These are phyloP conservation scores for Lethrus apterus DNA, from an alignment of 1,140 invertebrate species.

Conservation along the genomic window DNA sequence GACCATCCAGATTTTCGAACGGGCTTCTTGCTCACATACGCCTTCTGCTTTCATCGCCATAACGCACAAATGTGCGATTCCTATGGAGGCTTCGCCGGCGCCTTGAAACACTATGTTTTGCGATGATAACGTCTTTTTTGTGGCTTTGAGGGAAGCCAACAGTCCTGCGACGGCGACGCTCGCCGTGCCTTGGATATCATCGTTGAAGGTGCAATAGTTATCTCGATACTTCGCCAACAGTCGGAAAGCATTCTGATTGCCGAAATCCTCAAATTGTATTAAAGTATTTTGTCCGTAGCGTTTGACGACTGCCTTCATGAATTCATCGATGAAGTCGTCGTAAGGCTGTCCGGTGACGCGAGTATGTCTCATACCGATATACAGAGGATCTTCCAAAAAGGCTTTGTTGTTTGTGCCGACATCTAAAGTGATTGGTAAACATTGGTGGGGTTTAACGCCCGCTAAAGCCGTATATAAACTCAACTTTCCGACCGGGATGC, in stretches of 20 bases:
- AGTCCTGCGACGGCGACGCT: slow-evolving; percentile 87
- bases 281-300: slow-evolving; percentile 76
- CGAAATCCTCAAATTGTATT: slow-evolving; percentile 94
- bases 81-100: slow-evolving; percentile 66
- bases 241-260: slow-evolving; percentile 82
- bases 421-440: slow-evolving; percentile 86
- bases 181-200: slow-evolving; percentile 91
- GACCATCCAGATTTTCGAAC: slow-evolving; percentile 63
- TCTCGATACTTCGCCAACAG: slow-evolving; percentile 78
- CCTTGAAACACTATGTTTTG: slow-evolving; percentile 88
- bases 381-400: slow-evolving; percentile 80
- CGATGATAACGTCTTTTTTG: slow-evolving; percentile 66
- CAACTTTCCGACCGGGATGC: slow-evolving; percentile 91
- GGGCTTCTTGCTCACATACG: slow-evolving; percentile 60
- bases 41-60: slow-evolving; percentile 84
- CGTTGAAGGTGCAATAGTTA: slow-evolving; percentile 89
- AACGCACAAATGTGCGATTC: slow-evolving; percentile 79
- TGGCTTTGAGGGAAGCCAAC: slow-evolving; percentile 66
- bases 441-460: slow-evolving; percentile 88
- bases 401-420: slow-evolving; percentile 86
- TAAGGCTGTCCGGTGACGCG: slow-evolving; percentile 76
- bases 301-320: slow-evolving; percentile 84
- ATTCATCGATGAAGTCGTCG: slow-evolving; percentile 94
- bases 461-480: slow-evolving; percentile 88
- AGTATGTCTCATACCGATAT: slow-evolving; percentile 82